Percentiles rank a stretch among this genome's conserved stretches.
These are phyloP conservation scores for Phocoena sinus DNA, from an alignment of 2,113 vertebrate species.

Conservation along the genomic window DNA sequence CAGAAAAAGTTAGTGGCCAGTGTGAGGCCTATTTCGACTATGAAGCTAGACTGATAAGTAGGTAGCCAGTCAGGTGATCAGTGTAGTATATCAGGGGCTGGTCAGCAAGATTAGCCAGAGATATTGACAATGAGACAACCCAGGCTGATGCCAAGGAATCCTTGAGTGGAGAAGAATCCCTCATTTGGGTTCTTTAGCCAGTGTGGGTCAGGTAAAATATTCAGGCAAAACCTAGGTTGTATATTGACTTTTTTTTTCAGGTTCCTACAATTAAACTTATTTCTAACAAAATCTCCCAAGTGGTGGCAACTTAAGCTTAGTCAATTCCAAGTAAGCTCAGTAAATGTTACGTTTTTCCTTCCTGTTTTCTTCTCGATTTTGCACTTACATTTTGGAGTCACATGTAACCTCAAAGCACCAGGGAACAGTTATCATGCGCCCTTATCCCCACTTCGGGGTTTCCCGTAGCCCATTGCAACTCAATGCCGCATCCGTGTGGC, in stretches of 20 bases:
- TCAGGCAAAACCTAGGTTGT: neutral
- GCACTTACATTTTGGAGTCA: neutral
- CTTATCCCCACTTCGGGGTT: neutral
- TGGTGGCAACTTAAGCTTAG: neutral
- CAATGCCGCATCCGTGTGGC: accelerated
- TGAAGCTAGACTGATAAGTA: neutral
- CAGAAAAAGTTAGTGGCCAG: neutral
- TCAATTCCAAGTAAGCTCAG: neutral
- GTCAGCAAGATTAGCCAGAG: neutral
- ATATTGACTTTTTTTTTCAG: neutral
- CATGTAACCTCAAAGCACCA: neutral
- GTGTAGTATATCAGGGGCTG: neutral
- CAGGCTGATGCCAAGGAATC: neutral
- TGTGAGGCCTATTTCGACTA: neutral
- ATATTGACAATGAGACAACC: neutral
- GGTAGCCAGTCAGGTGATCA: neutral
- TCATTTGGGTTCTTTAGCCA: neutral
- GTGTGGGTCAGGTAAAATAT: neutral
- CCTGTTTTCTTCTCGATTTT: neutral
- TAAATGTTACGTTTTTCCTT: neutral
- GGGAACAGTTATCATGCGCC: neutral
- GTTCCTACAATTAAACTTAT: neutral
- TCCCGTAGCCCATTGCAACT: neutral
- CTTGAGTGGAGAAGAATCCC: neutral
- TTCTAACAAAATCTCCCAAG: neutral